Base-by-base conservation (phyloP, 1,140 invertebrate species). In the Cydia amplana region DNA sequence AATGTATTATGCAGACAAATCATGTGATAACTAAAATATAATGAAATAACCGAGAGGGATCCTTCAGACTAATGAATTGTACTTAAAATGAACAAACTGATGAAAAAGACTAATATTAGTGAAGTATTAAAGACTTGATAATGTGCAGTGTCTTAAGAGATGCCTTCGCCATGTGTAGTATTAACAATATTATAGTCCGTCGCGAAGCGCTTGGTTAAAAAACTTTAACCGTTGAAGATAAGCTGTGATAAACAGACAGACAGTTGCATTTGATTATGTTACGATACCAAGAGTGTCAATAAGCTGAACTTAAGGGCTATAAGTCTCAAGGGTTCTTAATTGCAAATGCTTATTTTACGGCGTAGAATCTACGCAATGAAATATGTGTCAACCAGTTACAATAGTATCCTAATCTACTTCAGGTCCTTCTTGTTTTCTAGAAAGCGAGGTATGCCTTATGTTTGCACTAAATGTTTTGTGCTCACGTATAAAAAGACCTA, bases 121-220 rank as follows among this genome's bases (percentile, higher is more conserved):
- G 63, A 75, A 85, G 85, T 87, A 84, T 88, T 85, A 83, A 78
- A 74, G 63, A 60, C 75, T 65, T 64, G 73, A 60, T 76, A 73
- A 75, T 72, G 77, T 51, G 75, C 75, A 79, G 83, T 82, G 83
- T 82, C 78, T 83, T 81, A 82, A 18, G 67, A 75, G 82, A 85
- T 87, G 87, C 83, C 86, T 88, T 88, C 85, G 83, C 77, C 77
- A 74, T 49, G 78, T 81, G 80, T 90, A 90, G 87, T 90, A 89
- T 89, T 90, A 89, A 83, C 65, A 36, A 36, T 73, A 60, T 46
- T 74, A 80, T 73, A 80, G 51, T 80, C 78, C 80, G 55, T 80
- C 75, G 82, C 80, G 74, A 75, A 49, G 78, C 76, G 75, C 79
- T 82, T 73, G 76, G 77, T 74, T 51, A 20, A 2, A n/a, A 23